phyloP scores from a whole-genome alignment of 2,797 vertebrate genomes.

The Octomys mimax region DNA sequence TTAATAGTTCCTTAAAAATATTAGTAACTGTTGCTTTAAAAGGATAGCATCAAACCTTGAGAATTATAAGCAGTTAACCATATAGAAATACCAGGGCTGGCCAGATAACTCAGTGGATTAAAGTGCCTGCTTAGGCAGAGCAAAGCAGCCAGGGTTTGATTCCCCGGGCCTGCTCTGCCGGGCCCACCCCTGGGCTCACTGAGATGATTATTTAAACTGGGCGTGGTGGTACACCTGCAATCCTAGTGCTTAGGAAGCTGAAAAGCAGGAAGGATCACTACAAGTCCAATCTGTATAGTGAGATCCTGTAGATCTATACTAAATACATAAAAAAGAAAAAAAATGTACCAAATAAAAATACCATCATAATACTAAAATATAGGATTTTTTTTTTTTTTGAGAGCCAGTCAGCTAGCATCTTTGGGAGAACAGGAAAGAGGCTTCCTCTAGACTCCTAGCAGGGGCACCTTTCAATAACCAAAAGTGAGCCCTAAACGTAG shows the following conservation, averaged over 20 bases:
- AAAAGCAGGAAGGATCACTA: too few species aligned
- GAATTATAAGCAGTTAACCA: slow-evolving; percentile 4
- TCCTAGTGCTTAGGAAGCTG: too few species aligned
- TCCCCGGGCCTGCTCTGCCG: too few species aligned
- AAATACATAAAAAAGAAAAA: too few species aligned
- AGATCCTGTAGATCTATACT: too few species aligned
- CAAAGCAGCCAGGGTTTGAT: too few species aligned
- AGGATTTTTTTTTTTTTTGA: not conserved
- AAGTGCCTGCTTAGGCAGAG: too few species aligned
- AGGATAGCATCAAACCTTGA: slow-evolving; percentile 32
- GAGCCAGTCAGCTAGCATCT: not conserved
- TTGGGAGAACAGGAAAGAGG: not conserved
- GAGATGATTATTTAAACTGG: too few species aligned
- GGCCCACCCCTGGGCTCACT: too few species aligned
- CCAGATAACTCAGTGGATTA: too few species aligned
- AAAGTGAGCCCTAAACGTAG: not conserved
- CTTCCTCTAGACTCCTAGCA: slow-evolving; percentile 29
- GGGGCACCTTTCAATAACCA: slow-evolving; percentile 53
- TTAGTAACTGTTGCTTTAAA: slow-evolving; percentile 12
- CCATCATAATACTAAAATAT: not conserved
- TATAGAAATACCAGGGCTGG: not conserved
- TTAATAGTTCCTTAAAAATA: slow-evolving; percentile 23
- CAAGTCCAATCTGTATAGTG: too few species aligned
- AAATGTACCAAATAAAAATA: not conserved
- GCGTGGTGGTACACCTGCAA: too few species aligned